Base-by-base conservation (phyloP, 2,113 vertebrate genomes). In the Lophotis ruficrista region DNA sequence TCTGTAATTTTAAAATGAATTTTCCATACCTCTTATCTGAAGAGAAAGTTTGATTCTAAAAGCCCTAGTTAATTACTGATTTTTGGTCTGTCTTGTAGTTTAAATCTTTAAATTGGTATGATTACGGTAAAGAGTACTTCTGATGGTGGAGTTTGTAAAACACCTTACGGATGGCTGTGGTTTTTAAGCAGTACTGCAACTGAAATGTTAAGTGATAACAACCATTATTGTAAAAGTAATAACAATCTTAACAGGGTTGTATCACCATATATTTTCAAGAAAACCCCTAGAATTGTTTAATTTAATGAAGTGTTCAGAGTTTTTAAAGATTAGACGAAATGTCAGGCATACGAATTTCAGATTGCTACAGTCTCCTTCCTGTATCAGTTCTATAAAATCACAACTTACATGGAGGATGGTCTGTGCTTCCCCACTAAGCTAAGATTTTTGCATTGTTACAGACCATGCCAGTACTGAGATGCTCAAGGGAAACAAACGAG, bases 401-500 rank as follows among this genome's bases (percentile, higher is more conserved):
- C 19, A 53, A 22, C 20, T 45, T 51, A 68, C 21, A 19, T 22
- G 24, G 28, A 23, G 19, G 10, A 73, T 0, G 0, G n/a, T 19
- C 37, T 48, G 37, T 58, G 28, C 56, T 80, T 76, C 28, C 24
- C 24, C 70, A 14, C n/a, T 31, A 7, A 22, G 12, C n/a, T 28
- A 9, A 65, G 50, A 7, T 45, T 78, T 66, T 48, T 90, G 48
- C 41, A 7, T 38, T 79, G 43, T 17, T 62, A 17, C 57, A 70
- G 41, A 88, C 27, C 50, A 20, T 33, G 7, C 9, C 35, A 43
- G 25, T 58, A 66, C 12, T 48, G 83, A 75, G 51, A 18, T 53
- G n/a, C 14, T 65, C 1, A 1, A 43, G 37, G 37, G 15, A n/a
- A 83, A 25, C 23, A 76, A 61, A 50, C 0, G 0, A 61, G 27